A percentile compares a stretch with the other conserved stretches of the same genome.
These are phyloP conservation scores for Orbicella faveolata DNA, from an alignment of 64 coral and sea anemone genomes.

Conservation along the genomic window DNA sequence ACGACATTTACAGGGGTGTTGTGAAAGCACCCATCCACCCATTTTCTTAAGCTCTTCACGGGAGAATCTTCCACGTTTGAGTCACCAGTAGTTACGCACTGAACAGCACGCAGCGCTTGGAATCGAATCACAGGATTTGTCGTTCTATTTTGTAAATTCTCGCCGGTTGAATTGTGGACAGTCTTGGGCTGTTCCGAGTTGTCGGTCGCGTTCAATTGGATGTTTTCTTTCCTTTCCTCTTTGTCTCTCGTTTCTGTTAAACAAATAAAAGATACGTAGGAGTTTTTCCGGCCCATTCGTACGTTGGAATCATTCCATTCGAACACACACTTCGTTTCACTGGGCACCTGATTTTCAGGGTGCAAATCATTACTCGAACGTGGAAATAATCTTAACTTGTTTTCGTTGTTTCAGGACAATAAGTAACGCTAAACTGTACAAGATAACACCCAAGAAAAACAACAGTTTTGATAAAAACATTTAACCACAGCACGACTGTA, in stretches of 20 bases:
- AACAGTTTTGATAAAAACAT: constrained; percentile 14
- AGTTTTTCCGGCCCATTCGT: constrained; percentile 42
- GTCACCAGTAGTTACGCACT: constrained; percentile 15
- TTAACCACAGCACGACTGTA: neutral
- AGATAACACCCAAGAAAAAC: neutral
- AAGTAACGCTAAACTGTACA: neutral
- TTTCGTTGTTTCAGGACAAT: constrained; percentile 16
- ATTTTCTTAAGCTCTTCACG: constrained; percentile 96
- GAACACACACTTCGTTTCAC: neutral
- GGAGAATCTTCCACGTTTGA: constrained; percentile 83
- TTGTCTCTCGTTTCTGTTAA: constrained; percentile 60
- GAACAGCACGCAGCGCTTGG: constrained; percentile 16
- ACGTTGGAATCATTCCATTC: neutral
- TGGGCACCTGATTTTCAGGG: neutral
- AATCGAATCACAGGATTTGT: constrained; percentile 25
- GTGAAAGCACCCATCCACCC: constrained; percentile 99
- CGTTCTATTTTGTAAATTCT: constrained; percentile 8
- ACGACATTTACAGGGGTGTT: constrained; percentile 27
- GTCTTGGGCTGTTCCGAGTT: constrained; percentile 21
- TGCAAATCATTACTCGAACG: neutral
- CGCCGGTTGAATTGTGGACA: neutral
- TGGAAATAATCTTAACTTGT: constrained; percentile 14
- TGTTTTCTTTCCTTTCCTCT: constrained; percentile 63
- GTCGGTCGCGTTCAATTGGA: constrained; percentile 18
- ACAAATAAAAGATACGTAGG: constrained; percentile 34